Percentiles rank a stretch among this genome's conserved stretches.
Conservation (phyloP, 2,113 vertebrate species). For the Hylia prasina region DNA sequence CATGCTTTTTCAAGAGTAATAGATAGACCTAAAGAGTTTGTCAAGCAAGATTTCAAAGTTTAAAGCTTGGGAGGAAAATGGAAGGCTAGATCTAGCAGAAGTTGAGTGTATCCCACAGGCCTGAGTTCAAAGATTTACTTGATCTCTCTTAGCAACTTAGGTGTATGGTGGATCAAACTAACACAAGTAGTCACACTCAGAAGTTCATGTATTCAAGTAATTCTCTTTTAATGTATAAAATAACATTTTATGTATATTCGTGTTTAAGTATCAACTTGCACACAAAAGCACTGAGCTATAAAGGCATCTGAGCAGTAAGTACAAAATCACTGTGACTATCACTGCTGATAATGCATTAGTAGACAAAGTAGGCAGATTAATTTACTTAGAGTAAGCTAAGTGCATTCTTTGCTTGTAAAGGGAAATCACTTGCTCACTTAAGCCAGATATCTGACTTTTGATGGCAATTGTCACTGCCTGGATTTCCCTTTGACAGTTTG, state of each 20-base stretch:
- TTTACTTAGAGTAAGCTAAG: conserved; percentile 89
- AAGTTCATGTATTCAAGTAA: background rate
- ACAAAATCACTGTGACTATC: conserved; percentile 75
- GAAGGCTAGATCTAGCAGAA: conserved; percentile 8
- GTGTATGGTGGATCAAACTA: background rate
- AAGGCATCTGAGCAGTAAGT: conserved; percentile 65
- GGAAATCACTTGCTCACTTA: conserved; percentile 80
- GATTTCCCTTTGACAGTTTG: conserved; percentile 83
- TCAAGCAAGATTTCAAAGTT: conserved; percentile 52
- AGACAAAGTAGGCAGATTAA: conserved; percentile 88
- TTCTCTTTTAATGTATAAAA: background rate
- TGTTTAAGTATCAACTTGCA: background rate
- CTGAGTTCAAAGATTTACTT: conserved; percentile 11
- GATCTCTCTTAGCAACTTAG: background rate
- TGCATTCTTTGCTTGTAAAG: conserved; percentile 94
- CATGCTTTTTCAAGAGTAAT: conserved; percentile 34
- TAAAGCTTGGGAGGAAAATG: conserved; percentile 38
- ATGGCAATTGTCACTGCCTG: conserved; percentile 84
- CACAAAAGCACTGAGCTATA: conserved; percentile 63
- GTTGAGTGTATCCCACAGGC: conserved; percentile 18
- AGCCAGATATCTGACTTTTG: conserved; percentile 94
- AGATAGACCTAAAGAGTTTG: conserved; percentile 21
- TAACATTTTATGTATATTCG: background rate
- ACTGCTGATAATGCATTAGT: conserved; percentile 77
- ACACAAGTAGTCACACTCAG: background rate